Evolutionary conservation across 1,140 invertebrate genomes (phyloP).

Genomic region (Penaeus vannamei): DNA sequence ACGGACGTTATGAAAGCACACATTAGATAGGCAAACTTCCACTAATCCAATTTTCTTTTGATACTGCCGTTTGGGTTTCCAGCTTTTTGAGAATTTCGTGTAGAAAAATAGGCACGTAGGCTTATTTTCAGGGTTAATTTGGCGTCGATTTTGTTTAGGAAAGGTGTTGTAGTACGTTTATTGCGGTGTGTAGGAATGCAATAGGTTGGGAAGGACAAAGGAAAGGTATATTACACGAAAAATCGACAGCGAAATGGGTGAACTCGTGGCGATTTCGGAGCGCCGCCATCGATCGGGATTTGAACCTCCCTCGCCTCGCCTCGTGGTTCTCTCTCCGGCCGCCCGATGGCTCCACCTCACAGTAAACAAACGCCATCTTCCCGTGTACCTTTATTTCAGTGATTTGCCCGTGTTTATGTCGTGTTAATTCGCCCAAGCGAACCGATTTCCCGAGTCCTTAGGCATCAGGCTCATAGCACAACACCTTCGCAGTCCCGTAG

Average conservation of each 20-base stretch:
- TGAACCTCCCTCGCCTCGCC: constrained; percentile 57
- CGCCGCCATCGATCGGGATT: constrained; percentile 55
- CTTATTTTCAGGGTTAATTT: no score
- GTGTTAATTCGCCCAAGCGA: constrained; percentile 31
- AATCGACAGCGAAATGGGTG: constrained; percentile 22
- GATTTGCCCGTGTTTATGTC: constrained; percentile 20
- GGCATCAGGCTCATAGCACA: neutral
- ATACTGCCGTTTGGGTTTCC: constrained; percentile 58
- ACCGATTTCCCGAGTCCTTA: neutral
- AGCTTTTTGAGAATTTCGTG: constrained; percentile 10
- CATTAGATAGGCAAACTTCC: constrained; percentile 66
- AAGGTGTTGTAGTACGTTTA: no score
- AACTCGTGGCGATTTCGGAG: neutral
- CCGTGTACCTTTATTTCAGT: constrained; percentile 45
- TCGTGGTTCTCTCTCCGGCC: constrained; percentile 12
- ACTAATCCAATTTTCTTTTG: constrained; percentile 64
- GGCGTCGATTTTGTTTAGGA: no score
- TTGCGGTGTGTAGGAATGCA: no score
- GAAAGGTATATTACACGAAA: constrained; percentile 7
- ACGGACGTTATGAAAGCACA: constrained; percentile 62
- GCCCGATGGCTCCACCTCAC: constrained; percentile 44
- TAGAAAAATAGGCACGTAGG: constrained; percentile 11
- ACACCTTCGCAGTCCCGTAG: neutral
- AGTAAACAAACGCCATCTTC: constrained; percentile 61
- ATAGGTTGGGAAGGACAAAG: no score